Percentiles rank a stretch among this genome's conserved stretches.
These are phyloP conservation scores for Himalopsyche tibetana DNA, from an alignment of 2,888 invertebrate genomes.

Conservation along the genomic window DNA sequence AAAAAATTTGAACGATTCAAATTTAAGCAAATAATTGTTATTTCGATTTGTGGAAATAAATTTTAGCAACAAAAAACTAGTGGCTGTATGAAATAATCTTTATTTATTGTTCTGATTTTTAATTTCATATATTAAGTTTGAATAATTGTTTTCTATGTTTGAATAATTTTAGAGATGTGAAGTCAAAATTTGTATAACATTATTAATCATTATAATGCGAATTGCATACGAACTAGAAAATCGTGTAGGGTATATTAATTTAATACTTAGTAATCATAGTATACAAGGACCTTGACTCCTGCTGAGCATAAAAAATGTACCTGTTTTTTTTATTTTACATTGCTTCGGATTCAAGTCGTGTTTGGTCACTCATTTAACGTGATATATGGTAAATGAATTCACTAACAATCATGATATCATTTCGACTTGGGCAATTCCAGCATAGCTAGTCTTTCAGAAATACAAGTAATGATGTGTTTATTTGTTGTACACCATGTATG, in stretches of 20 bases:
- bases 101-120: too few relatives aligned
- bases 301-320: constrained; percentile 5
- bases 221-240: constrained; percentile 2
- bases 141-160: too few relatives aligned
- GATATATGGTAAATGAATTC: constrained; percentile 43
- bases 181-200: background rate
- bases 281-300: background rate
- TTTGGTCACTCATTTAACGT: constrained; percentile 28
- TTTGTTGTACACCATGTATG: too few relatives aligned
- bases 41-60: too few relatives aligned
- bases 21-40: too few relatives aligned
- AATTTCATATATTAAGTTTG: too few relatives aligned
- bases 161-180: too few relatives aligned
- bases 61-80: too few relatives aligned
- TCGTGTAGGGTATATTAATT: background rate
- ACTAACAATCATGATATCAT: constrained; percentile 41
- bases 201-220: background rate
- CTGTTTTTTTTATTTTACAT: background rate
- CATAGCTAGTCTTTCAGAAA: constrained; percentile 1
- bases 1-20: too few relatives aligned
- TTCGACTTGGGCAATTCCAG: constrained; percentile 14
- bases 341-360: constrained; percentile 25
- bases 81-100: too few relatives aligned
- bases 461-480: background rate
- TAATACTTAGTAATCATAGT: background rate